Evolutionary conservation across 2,888 invertebrate species (phyloP), one percentile per base, ranked within the genome.

Genomic region (Chesias legatella): DNA sequence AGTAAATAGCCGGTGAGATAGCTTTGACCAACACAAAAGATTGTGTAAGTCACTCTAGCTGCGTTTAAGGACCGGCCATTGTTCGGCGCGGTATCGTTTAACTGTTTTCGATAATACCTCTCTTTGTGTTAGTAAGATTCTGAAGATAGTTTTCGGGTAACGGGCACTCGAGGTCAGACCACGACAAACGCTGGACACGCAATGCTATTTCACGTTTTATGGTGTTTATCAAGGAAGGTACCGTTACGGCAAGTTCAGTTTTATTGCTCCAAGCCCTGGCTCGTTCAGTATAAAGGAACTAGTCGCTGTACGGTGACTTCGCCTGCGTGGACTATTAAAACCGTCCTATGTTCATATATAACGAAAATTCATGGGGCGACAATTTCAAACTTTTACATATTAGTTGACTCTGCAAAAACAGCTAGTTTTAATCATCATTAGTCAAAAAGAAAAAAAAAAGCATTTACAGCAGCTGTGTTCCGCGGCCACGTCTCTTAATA

Each of bases 211-310:
- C 60, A 57, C 62, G 59, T 82, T 82, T 17, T 77, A 77, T 76
- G 68, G 71, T 74, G 71, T 77, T 73, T 73, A 77, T 74, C 73
- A 75, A 75, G 69, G 67, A 76, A 73, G 68, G 65, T 77, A 75
- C 73, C 73, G 73, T 78, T 75, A 60, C 59, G 41, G 43, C 58
- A 56, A 70, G 66, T 62, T 65, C 57, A 67, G 62, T 70, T 76
- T 74, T 73, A 75, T 63, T 63, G 63, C 60, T 17, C 13, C 13
- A 17, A 2, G 5, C 13, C 13, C 13, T 3, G 13, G 5, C 13
- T 17, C 3, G n/a, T n/a, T 17, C 13, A 17, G 5, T 17, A 17
- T 3, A 17, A 17, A 5, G 13, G 5, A 17, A 5, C 5, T 3
- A 17, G 3, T 17, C 5, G 5, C 13, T 3, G 2, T 3, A 5